Conservation (phyloP, 2,888 invertebrate species). For the Tachina lurida region DNA sequence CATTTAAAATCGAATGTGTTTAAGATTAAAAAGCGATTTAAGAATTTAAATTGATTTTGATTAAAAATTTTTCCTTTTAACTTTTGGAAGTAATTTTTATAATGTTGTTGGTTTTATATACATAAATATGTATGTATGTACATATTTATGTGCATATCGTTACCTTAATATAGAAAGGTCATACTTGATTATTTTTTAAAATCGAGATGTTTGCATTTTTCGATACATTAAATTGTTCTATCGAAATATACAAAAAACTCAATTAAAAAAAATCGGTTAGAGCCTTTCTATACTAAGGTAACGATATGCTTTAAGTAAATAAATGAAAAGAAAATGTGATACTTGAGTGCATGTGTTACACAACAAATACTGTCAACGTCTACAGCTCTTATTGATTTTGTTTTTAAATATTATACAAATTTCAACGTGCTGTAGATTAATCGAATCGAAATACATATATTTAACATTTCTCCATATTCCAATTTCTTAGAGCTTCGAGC, state of each 20-base stretch:
- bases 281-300: too few species aligned
- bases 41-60: constrained; percentile 46
- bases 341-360: constrained; percentile 53
- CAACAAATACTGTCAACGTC: constrained; percentile 38
- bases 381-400: not conserved
- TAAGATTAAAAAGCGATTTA: not conserved
- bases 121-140: too few species aligned
- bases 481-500: constrained; percentile 57
- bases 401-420: not conserved
- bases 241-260: too few species aligned
- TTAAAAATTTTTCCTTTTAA: not conserved
- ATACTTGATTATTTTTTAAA: too few species aligned
- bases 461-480: not conserved
- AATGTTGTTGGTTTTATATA: too few species aligned
- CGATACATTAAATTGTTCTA: too few species aligned
- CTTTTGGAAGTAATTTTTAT: not conserved
- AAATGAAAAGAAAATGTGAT: not conserved
- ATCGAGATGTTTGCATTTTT: too few species aligned
- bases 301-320: too few species aligned
- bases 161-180: too few species aligned
- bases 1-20: too few species aligned
- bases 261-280: too few species aligned
- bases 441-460: constrained; percentile 7
- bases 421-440: not conserved
- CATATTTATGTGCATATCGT: too few species aligned